These are phyloP conservation scores for Pseudomyrmex flavicornis DNA, from an alignment of 1,140 invertebrate species.

Conservation along the genomic window DNA sequence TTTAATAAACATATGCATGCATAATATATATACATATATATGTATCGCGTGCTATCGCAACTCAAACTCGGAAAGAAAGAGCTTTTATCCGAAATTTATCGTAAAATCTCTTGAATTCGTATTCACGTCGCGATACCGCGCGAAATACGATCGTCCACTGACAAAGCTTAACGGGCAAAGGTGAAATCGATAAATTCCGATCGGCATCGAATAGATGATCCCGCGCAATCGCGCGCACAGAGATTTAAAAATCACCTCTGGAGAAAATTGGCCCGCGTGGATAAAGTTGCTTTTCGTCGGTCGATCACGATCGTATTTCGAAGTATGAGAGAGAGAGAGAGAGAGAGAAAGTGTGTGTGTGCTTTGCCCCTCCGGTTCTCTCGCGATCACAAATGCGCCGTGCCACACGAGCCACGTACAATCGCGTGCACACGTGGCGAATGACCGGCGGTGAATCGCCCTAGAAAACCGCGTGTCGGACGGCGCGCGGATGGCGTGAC, in stretches of 20 bases:
- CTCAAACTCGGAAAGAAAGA: background rate
- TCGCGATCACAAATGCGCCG: conserved; percentile 29
- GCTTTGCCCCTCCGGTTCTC: background rate
- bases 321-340: too few species aligned
- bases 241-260: conserved; percentile 58
- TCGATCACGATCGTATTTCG: conserved; percentile 64
- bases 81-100: conserved; percentile 19
- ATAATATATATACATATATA: background rate
- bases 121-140: conserved; percentile 35
- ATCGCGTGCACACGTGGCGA: conserved; percentile 58
- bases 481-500: conserved; percentile 14
- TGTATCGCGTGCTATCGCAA: background rate
- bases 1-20: conserved; percentile 7
- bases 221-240: conserved; percentile 37
- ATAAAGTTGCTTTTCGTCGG: conserved; percentile 62
- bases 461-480: conserved; percentile 34
- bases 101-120: conserved; percentile 41
- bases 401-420: conserved; percentile 38
- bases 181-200: conserved; percentile 61
- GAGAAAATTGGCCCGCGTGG: conserved; percentile 58
- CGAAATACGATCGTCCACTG: conserved; percentile 44
- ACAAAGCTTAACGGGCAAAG: conserved; percentile 51
- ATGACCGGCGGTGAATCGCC: conserved; percentile 38
- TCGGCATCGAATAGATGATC: conserved; percentile 30
- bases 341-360: too few species aligned